phyloP scores from a whole-genome alignment of 2,888 invertebrate species.

The Corbicula japonica region DNA sequence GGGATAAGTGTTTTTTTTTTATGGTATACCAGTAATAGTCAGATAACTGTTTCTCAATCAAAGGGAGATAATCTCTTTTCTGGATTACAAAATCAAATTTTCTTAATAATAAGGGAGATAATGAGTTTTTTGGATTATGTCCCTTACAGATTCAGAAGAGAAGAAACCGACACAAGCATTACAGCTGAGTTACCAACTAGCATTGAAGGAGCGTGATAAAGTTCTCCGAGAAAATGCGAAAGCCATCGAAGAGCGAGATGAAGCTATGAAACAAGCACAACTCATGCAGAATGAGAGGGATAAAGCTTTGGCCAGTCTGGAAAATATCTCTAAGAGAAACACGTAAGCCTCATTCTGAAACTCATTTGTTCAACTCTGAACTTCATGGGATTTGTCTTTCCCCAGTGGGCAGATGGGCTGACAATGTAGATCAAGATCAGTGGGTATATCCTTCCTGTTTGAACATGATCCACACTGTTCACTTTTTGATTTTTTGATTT shows the following conservation, averaged over 20 bases:
- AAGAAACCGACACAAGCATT: constrained; percentile 82
- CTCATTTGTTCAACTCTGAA: too few species aligned
- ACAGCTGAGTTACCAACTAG: constrained; percentile 85
- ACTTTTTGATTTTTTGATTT: too few species aligned
- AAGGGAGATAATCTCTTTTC: too few species aligned
- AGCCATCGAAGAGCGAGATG: constrained; percentile 82
- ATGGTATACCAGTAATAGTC: too few species aligned
- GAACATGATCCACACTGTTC: too few species aligned
- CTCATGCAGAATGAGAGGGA: constrained; percentile 82
- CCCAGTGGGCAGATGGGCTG: not conserved
- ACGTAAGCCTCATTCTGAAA: constrained; percentile 47
- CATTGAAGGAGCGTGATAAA: constrained; percentile 84
- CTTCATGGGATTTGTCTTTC: not conserved
- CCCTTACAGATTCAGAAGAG: constrained; percentile 73
- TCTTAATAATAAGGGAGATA: too few species aligned
- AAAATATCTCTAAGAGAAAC: constrained; percentile 76
- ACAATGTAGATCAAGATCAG: too few species aligned
- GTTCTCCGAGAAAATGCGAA: constrained; percentile 84
- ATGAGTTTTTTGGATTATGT: too few species aligned
- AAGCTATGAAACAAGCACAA: constrained; percentile 79
- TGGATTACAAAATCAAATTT: too few species aligned
- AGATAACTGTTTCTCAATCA: too few species aligned
- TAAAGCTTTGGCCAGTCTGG: constrained; percentile 79
- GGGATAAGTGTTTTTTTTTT: too few species aligned
- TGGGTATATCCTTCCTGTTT: too few species aligned